Evolutionary conservation across 2,797 vertebrate genomes (phyloP).

Genomic region (Pipistrellus pipistrellus): DNA sequence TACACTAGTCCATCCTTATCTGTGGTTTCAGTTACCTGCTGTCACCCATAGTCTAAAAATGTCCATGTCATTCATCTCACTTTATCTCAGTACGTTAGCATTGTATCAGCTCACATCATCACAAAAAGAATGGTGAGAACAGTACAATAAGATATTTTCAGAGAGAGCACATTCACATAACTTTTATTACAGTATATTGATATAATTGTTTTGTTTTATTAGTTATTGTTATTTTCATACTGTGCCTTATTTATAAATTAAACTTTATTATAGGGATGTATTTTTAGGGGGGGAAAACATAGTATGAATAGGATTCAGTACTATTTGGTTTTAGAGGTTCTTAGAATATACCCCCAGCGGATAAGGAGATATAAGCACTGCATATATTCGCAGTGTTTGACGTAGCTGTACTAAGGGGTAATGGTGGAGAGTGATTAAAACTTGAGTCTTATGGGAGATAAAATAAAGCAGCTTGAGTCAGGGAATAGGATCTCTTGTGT

Average conservation of each 20-base stretch:
- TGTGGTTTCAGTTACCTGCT: neutral
- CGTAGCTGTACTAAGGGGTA: neutral
- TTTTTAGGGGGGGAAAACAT: neutral
- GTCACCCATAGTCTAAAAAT: neutral
- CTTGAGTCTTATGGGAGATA: slow-evolving; percentile 24
- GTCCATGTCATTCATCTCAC: neutral
- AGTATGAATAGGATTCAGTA: neutral
- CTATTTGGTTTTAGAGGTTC: neutral
- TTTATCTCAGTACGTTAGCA: neutral
- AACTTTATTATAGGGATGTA: neutral
- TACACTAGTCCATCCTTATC: neutral
- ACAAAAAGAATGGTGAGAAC: neutral
- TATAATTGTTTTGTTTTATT: neutral
- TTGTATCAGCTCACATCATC: neutral
- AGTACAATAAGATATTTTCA: neutral
- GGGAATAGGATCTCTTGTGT: neutral
- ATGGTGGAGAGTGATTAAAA: slow-evolving; percentile 32
- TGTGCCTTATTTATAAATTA: neutral
- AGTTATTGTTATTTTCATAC: neutral
- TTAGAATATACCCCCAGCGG: neutral
- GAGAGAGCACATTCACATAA: neutral
- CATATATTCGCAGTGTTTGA: slow-evolving; percentile 40
- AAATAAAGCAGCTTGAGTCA: slow-evolving; percentile 12
- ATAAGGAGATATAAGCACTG: neutral
- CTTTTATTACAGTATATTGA: neutral